Conservation (phyloP, 2,888 invertebrate genomes). For the Lymantria monacha region DNA sequence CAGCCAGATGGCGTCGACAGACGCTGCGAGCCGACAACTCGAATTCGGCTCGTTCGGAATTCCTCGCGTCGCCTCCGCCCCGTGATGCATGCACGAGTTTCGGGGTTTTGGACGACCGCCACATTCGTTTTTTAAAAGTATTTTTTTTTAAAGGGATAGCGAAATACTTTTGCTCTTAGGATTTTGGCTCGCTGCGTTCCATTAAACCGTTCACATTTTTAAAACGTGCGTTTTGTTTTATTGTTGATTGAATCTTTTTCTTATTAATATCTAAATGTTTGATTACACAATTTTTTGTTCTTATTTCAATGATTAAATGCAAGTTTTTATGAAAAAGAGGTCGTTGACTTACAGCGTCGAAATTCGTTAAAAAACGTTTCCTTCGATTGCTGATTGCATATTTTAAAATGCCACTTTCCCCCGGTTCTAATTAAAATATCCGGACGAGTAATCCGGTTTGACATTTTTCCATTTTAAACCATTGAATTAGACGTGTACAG, state of each 20-base stretch:
- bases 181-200: conserved; percentile 5
- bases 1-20: conserved; percentile 75
- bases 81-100: conserved; percentile 58
- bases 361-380: background rate
- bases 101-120: conserved; percentile 28
- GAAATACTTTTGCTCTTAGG: conserved; percentile 8
- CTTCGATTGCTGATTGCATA: background rate
- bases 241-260: background rate
- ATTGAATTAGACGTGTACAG: background rate
- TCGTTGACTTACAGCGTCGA: background rate
- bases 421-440: background rate
- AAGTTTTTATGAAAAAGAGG: background rate
- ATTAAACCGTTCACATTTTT: background rate
- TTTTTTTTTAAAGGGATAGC: conserved; percentile 9
- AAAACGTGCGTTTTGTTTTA: background rate
- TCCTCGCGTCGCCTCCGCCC: conserved; percentile 68
- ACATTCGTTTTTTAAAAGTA: conserved; percentile 9
- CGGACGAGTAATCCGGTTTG: background rate
- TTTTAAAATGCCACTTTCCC: background rate
- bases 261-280: background rate
- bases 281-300: background rate
- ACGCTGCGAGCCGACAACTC: conserved; percentile 61
- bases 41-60: conserved; percentile 68
- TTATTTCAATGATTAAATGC: background rate
- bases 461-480: background rate